Base-by-base conservation (phyloP, 2,113 vertebrate genomes). In the Psettodes erumei region DNA sequence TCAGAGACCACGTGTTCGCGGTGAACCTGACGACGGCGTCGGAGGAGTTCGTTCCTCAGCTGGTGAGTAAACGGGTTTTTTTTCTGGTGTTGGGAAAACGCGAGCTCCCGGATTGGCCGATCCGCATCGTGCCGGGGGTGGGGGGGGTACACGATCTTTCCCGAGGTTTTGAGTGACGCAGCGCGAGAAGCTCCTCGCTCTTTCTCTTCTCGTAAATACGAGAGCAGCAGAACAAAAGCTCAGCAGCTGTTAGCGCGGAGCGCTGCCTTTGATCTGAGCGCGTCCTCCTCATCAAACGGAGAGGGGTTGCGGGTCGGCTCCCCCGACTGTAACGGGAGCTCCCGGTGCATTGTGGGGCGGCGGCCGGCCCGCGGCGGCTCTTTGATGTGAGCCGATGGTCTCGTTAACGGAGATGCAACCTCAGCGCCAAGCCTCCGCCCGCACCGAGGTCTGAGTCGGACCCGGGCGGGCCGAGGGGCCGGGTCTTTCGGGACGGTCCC, bases 1-100 rank as follows among this genome's bases (percentile, higher is more conserved):
- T 8, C 88, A 97, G 97, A 90, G 97, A 98, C 68, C 96, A 96
- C 15, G 94, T 98, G 73, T 98, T 95, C 12, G 95, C 95, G 15
- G 95, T 98, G 4, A 95, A 97, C 73, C 94, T 97, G 75, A 92
- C 93, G 38, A 88, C 80, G 37, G 92, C 94, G 16, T 62, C 85
- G 25, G 90, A 95, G 33, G 75, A 77, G 18, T 94, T 98, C 42
- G 80, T 93, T 19, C 95, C 96, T 3, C 89, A 89, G 75, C 93
- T 93, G 95, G 96, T 97, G 83, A 95, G 93, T 89, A 8, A 4
- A 19, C 33, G 83, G 95, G 93, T 89, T 38, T 78, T 78, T 37
- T 53, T 67, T 48, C 54, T 27, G 40, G n/a, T 10, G 5, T 4
- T 47, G 8, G 8, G 16, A 35, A 35, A 35, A 40, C 38, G n/a